Percentiles rank a stretch among this genome's conserved stretches.
phyloP scores from a whole-genome alignment of 2,797 vertebrate genomes.

The Sebastes alutus region DNA sequence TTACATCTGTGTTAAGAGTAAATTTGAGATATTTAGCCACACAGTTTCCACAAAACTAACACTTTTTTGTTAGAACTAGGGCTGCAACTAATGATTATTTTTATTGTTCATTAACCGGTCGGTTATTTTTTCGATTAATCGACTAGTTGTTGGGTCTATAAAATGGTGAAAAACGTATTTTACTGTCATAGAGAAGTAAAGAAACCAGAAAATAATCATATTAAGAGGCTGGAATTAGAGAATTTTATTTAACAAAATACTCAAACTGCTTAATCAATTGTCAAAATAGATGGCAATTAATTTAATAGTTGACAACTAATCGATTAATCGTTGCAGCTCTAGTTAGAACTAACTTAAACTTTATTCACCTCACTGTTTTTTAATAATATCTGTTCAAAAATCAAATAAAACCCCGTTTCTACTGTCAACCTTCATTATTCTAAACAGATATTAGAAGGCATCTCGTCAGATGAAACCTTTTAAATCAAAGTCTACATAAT shows the following conservation, averaged over 20 bases:
- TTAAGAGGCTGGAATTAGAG: too few species aligned
- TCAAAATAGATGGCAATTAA: too few species aligned
- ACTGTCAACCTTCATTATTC: neutral
- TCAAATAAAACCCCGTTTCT: neutral
- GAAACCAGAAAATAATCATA: too few species aligned
- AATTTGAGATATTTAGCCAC: neutral
- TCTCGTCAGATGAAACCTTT: neutral
- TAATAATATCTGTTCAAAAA: neutral
- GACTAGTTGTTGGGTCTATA: too few species aligned
- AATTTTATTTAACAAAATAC: too few species aligned
- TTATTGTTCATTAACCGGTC: too few species aligned
- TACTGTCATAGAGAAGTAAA: too few species aligned
- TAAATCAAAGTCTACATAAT: conserved; percentile 20
- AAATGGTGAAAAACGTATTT: too few species aligned
- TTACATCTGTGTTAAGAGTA: neutral
- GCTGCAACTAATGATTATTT: too few species aligned
- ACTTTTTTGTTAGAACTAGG: neutral
- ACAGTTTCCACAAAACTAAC: neutral
- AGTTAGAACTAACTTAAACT: neutral
- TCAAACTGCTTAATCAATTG: too few species aligned
- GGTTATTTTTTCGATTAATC: too few species aligned
- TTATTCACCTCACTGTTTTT: neutral
- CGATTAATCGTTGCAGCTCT: neutral
- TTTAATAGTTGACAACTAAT: too few species aligned
- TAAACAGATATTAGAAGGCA: neutral